Percentiles rank a stretch among this genome's conserved stretches.
These are phyloP conservation scores for Dasypus novemcinctus DNA, from an alignment of 2,113 vertebrate genomes.

Conservation along the genomic window DNA sequence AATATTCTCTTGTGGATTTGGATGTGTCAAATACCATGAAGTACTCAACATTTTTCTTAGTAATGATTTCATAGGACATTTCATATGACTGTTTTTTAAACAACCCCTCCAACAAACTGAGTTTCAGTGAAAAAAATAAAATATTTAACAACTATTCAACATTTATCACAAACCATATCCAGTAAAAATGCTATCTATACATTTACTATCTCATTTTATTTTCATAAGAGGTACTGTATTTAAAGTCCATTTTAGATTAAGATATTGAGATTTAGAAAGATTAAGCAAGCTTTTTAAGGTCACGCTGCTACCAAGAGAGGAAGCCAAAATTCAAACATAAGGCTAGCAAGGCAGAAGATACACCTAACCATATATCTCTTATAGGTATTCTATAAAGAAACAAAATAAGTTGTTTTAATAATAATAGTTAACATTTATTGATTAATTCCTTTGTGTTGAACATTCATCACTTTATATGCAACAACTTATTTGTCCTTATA, in stretches of 20 bases:
- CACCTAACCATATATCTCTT: not conserved
- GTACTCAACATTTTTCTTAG: not conserved
- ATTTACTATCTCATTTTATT: not conserved
- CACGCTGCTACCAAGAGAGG: not conserved
- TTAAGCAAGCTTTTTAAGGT: not conserved
- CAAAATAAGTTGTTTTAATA: not conserved
- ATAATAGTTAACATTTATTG: not conserved
- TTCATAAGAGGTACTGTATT: not conserved
- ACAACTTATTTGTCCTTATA: not conserved
- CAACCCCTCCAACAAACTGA: not conserved
- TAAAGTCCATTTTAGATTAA: not conserved
- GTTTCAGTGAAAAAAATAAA: slow-evolving; percentile 20
- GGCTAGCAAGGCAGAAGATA: not conserved
- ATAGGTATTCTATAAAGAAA: not conserved
- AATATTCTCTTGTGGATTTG: not conserved
- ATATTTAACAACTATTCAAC: not conserved
- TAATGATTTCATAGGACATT: not conserved
- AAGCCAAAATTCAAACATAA: not conserved
- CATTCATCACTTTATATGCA: not conserved
- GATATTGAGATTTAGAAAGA: not conserved
- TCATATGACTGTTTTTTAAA: not conserved
- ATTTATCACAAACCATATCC: not conserved
- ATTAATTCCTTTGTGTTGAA: not conserved
- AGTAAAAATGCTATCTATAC: not conserved
- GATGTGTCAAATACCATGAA: not conserved